These are phyloP conservation scores for Ptilodon capucinus DNA, from an alignment of 2,888 invertebrate genomes.

Conservation along the genomic window DNA sequence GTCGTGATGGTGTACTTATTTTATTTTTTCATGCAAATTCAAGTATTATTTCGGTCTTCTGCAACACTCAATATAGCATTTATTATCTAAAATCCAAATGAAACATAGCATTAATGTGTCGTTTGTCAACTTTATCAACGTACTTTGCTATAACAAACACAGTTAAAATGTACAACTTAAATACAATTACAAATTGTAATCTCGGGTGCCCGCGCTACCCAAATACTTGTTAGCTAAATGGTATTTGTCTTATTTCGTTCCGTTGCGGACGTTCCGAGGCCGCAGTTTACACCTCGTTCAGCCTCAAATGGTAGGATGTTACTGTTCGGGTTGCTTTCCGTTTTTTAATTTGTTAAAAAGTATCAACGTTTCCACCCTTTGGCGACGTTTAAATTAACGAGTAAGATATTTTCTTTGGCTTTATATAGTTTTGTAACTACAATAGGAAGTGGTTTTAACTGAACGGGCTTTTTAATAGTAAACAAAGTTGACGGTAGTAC, in stretches of 20 bases:
- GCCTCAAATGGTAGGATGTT: conserved; percentile 5
- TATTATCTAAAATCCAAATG: too few relatives aligned
- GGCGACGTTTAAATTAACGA: neutral
- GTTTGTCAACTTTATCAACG: neutral
- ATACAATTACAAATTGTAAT: conserved; percentile 46
- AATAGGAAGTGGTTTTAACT: too few relatives aligned
- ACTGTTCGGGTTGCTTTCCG: neutral
- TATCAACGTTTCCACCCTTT: neutral
- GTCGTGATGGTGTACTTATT: too few relatives aligned
- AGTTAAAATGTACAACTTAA: conserved; percentile 3
- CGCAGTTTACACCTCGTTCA: conserved; percentile 35
- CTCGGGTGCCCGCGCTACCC: conserved; percentile 47
- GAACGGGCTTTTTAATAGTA: too few relatives aligned
- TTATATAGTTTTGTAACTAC: too few relatives aligned
- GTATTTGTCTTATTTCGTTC: conserved; percentile 58
- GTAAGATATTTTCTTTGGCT: neutral
- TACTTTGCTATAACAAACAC: neutral
- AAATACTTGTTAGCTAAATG: conserved; percentile 65
- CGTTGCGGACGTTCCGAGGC: conserved; percentile 31
- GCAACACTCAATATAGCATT: too few relatives aligned
- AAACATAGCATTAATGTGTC: too few relatives aligned
- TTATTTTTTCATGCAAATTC: too few relatives aligned
- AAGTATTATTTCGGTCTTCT: too few relatives aligned
- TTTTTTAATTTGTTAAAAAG: neutral
- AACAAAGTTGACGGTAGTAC: too few relatives aligned